Evolutionary conservation across 2,113 vertebrate species (phyloP).

Genomic region (Ahaetulla prasina): DNA sequence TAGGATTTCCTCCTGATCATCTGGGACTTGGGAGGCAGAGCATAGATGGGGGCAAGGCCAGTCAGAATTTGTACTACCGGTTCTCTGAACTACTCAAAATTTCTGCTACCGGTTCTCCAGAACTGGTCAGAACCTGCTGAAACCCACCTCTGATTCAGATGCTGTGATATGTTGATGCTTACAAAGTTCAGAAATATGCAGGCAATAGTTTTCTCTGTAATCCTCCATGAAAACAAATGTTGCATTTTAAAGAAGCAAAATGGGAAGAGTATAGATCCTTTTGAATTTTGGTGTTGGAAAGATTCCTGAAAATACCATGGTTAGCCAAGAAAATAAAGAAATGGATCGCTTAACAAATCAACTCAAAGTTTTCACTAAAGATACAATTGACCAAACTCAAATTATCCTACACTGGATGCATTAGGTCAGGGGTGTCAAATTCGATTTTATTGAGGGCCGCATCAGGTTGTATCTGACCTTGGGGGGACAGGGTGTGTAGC

Average conservation of each 20-base stretch:
- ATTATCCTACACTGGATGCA: not conserved
- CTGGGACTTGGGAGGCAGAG: no score
- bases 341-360: not conserved
- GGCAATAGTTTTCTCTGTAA: not conserved
- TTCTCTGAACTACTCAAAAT: no score
- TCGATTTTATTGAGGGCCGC: no score
- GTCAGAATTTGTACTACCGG: no score
- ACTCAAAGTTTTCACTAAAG: not conserved
- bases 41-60: no score
- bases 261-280: not conserved
- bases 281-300: not conserved
- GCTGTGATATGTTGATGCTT: not conserved
- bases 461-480: no score
- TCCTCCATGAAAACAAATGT: not conserved
- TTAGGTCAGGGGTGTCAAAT: not conserved
- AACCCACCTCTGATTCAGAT: no score
- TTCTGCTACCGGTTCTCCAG: no score
- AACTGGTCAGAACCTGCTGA: no score
- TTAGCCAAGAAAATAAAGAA: not conserved
- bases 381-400: not conserved
- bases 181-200: not conserved
- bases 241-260: not conserved
- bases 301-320: not conserved
- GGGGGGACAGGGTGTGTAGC: no score
- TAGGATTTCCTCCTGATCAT: no score